Evolutionary conservation across 92 coral and sea anemone species (phyloP).

Genomic region (Chrysogorgia sp.): DNA sequence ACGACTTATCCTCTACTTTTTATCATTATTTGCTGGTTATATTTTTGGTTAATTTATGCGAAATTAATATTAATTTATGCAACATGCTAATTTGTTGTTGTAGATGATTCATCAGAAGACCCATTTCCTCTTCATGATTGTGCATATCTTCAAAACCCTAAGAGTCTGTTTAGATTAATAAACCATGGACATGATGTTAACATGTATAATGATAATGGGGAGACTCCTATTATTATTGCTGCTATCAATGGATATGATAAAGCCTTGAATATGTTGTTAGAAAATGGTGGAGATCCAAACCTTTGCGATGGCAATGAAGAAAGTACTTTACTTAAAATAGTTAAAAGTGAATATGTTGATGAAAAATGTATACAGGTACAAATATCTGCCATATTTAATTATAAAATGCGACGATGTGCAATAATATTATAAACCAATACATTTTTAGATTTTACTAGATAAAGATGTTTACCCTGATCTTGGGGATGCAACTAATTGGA

Average conservation of each 20-base stretch:
- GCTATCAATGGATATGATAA: not conserved
- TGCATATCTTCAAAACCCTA: not conserved
- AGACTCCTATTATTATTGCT: slow-evolving; percentile 15
- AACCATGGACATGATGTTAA: slow-evolving; percentile 12
- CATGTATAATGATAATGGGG: not conserved
- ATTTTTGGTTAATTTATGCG: too few relatives aligned
- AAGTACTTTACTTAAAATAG: not conserved
- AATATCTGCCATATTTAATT: not conserved
- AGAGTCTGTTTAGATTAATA: not conserved
- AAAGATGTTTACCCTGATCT: slow-evolving; percentile 7
- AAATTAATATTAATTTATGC: too few relatives aligned
- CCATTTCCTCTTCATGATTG: slow-evolving; percentile 18
- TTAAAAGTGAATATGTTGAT: not conserved
- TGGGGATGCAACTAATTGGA: slow-evolving; percentile 5
- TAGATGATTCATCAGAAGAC: too few relatives aligned
- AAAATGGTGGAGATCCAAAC: not conserved
- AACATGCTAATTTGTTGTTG: too few relatives aligned
- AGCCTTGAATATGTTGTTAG: slow-evolving; percentile 5
- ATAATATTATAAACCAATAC: not conserved
- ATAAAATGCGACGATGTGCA: not conserved
- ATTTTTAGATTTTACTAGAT: slow-evolving; percentile 30
- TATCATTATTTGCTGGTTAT: too few relatives aligned
- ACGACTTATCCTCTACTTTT: too few relatives aligned
- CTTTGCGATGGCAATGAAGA: not conserved
- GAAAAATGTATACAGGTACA: slow-evolving; percentile 19